Conservation (phyloP, 2,113 vertebrate genomes). For the Pseudorasbora parva region DNA sequence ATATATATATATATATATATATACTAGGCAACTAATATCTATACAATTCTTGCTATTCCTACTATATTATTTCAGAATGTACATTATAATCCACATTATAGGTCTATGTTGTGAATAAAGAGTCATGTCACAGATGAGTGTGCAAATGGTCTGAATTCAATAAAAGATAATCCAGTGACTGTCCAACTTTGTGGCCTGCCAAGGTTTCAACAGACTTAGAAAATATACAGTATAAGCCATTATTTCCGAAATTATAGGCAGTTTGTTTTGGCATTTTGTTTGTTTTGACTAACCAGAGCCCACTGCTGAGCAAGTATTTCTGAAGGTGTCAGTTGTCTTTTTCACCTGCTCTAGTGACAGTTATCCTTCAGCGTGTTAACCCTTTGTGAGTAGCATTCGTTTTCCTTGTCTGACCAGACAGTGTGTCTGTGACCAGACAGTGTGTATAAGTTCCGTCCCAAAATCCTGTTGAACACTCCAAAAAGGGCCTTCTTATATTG, state of each 20-base stretch:
- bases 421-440: slow-evolving; percentile 72
- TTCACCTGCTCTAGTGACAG: background rate
- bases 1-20: too few species aligned
- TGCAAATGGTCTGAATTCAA: slow-evolving; percentile 1
- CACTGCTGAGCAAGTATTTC: background rate
- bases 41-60: background rate
- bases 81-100: slow-evolving; percentile 4
- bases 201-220: background rate
- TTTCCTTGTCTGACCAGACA: slow-evolving; percentile 74
- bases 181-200: background rate
- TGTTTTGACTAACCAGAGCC: background rate
- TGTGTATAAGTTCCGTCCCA: slow-evolving; percentile 73
- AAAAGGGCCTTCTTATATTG: slow-evolving; percentile 81
- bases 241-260: background rate
- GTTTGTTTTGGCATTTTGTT: background rate
- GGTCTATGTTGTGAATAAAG: background rate
- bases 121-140: background rate
- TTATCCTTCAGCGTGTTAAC: slow-evolving; percentile 61
- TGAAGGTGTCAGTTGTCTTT: background rate
- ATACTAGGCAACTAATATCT: background rate
- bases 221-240: background rate
- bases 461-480: slow-evolving; percentile 69
- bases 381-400: slow-evolving; percentile 71
- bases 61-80: slow-evolving; percentile 1
- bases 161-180: slow-evolving; percentile 12